A percentile compares a stretch with the other conserved stretches of the same genome.
Evolutionary conservation across 2,797 vertebrate genomes (phyloP).

Genomic region (Diplodus puntazzo): DNA sequence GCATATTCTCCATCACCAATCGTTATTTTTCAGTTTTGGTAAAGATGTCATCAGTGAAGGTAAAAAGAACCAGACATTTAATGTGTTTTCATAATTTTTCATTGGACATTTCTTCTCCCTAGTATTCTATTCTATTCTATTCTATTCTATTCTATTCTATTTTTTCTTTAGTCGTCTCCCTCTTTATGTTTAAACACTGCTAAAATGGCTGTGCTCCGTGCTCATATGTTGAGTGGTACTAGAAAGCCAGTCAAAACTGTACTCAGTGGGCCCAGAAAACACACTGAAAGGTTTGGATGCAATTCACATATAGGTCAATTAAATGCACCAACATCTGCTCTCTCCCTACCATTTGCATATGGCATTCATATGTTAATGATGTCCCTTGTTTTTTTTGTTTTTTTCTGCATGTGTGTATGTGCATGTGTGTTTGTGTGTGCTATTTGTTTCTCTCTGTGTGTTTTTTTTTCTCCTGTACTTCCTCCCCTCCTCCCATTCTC

Average conservation of each 20-base stretch:
- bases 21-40: constrained; percentile 20
- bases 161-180: constrained; percentile 24
- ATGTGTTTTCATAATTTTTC: neutral
- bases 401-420: constrained; percentile 70
- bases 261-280: constrained; percentile 91
- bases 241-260: constrained; percentile 90
- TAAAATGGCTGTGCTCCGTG: constrained; percentile 66
- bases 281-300: constrained; percentile 99
- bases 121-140: neutral
- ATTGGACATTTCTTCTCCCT: no score
- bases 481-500: constrained; percentile 83
- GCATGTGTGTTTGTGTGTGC: constrained; percentile 71
- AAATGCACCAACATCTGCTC: constrained; percentile 99
- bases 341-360: constrained; percentile 99
- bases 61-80: neutral
- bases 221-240: constrained; percentile 77
- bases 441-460: constrained; percentile 74
- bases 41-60: neutral
- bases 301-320: constrained; percentile 99
- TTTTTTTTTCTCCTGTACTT: constrained; percentile 79
- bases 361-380: constrained; percentile 99
- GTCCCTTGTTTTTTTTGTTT: constrained; percentile 88
- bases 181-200: constrained; percentile 62
- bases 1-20: constrained; percentile 6
- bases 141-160: neutral